Base-by-base conservation (phyloP, 2,797 vertebrate genomes). In the Takifugu rubripes region DNA sequence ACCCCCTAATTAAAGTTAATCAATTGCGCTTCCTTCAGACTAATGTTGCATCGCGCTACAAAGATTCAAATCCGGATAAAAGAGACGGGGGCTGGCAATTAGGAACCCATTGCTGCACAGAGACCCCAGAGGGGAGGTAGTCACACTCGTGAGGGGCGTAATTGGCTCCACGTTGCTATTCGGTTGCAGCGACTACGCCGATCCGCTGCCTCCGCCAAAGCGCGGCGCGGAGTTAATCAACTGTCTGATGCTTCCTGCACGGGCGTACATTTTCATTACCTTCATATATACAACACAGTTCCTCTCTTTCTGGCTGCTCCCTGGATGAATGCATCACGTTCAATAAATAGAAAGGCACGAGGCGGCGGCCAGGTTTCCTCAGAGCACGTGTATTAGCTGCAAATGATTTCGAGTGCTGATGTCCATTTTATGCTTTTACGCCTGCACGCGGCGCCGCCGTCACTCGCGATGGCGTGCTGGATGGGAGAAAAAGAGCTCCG, bases 131-230 rank as follows among this genome's bases (percentile, higher is more conserved):
- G 83, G 82, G 80, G 76, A 72, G 72, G 73, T 70, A 63, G 78
- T 69, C 71, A 29, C 70, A 67, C 59, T 50, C 26, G 61, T 59
- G 53, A 70, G 75, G 53, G 54, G 72, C 57, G 64, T 85, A 86
- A 88, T 89, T 89, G 82, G 74, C 80, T 82, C 81, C 75, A 77
- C 82, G 81, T 82, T 81, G 67, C 64, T 74, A 62, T 84, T 82
- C 59, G 62, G 64, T 83, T 83, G 59, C 69, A 79, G 66, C 69
- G 62, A 33, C 61, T 53, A 47, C 50, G 68, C 73, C 73, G 73
- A 58, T 82, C 63, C 59, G 48, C 56, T 52, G 42, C 60, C 48
- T 60, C 58, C 71, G 25, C 59, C 63, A 56, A 46, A 54, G 56
- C n/a, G n/a, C 72, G 64, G 82, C 81, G 56, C 66, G n/a, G 63